A percentile compares a stretch with the other conserved stretches of the same genome.
These are phyloP conservation scores for Garrulus glandarius DNA, from an alignment of 2,797 vertebrate genomes.

Conservation along the genomic window DNA sequence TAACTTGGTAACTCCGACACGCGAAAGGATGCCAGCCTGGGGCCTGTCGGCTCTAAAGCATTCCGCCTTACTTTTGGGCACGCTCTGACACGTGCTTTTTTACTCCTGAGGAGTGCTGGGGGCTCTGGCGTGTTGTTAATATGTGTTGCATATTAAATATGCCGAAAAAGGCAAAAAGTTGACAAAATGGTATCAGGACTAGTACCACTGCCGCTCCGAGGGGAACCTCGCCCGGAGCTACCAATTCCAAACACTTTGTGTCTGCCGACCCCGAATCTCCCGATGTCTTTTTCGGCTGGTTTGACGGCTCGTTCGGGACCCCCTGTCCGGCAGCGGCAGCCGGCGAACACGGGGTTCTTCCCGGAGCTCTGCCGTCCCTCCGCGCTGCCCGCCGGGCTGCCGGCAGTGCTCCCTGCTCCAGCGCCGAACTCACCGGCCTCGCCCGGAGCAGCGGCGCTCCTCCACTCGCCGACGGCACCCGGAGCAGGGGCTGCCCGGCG, in stretches of 20 bases:
- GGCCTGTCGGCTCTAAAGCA: background rate
- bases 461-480: background rate
- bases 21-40: background rate
- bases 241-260: accelerated
- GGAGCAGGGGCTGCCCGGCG: background rate
- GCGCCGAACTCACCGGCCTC: background rate
- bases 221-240: no score
- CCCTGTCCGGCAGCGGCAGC: background rate
- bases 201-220: accelerated
- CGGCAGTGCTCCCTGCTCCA: background rate
- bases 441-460: background rate
- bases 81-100: accelerated
- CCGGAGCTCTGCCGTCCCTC: background rate
- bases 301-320: accelerated
- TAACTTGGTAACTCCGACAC: background rate
- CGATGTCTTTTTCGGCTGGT: accelerated
- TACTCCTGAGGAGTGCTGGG: accelerated
- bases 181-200: background rate
- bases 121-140: background rate
- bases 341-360: background rate
- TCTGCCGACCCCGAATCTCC: accelerated
- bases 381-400: background rate
- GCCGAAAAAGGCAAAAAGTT: background rate
- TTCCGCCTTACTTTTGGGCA: background rate
- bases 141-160: accelerated